These are phyloP conservation scores for Nomada ferruginata DNA, from an alignment of 2,888 invertebrate species.

Conservation along the genomic window DNA sequence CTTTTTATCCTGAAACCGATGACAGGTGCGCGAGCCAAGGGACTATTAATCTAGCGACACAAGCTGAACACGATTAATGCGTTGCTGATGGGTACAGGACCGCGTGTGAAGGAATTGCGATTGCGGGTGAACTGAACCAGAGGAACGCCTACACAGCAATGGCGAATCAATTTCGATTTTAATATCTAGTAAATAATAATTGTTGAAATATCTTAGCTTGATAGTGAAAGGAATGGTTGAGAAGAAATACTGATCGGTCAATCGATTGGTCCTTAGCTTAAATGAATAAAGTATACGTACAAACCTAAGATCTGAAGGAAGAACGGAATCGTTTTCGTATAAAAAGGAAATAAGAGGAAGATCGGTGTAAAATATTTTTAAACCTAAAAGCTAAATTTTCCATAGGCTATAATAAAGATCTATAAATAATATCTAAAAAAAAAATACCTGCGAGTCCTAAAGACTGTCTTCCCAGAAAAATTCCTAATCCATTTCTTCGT, in stretches of 20 bases:
- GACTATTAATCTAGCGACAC: conserved; percentile 21
- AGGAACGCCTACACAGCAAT: conserved; percentile 50
- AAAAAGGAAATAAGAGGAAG: background rate
- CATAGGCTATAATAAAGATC: background rate
- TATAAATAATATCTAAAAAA: no score
- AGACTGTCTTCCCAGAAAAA: no score
- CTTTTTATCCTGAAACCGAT: conserved; percentile 11
- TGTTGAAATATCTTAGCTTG: background rate
- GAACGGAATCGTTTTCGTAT: conserved; percentile 13
- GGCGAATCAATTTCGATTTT: conserved; percentile 5
- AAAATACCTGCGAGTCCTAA: no score
- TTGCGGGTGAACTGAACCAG: background rate
- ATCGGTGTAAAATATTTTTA: background rate
- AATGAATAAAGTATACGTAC: background rate
- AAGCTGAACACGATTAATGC: conserved; percentile 37
- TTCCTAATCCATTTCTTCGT: no score
- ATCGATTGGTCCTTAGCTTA: background rate
- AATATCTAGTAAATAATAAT: no score
- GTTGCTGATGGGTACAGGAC: background rate
- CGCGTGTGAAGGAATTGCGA: background rate
- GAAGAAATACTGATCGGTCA: background rate
- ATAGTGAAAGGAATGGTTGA: background rate
- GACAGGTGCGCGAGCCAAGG: conserved; percentile 36
- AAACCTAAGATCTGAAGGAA: conserved; percentile 20
- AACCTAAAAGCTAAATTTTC: background rate